Evolutionary conservation across 2,797 vertebrate species (phyloP), one percentile per base, ranked within the genome.

Genomic region (Cyprinodon diabolis): DNA sequence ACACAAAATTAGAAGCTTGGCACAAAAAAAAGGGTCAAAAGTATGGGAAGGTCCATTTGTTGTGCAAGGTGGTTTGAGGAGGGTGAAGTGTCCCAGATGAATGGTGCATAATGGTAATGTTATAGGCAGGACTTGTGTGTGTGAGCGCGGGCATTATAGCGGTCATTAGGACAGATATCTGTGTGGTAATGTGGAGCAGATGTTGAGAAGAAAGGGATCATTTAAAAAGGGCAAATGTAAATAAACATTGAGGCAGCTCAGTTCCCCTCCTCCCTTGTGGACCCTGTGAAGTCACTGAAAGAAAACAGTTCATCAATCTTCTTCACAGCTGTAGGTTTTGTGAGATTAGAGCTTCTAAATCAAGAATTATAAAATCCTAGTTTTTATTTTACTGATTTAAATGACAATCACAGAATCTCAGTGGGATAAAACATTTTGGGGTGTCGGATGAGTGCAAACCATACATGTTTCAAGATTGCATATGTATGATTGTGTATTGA

Each of bases 261-360:
- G 89, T 84, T 37, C 85, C 87, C 89, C 92, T 82, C 89, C 90
- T 85, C 85, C 88, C 88, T 79, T 71, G 70, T 82, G 87, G 91
- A 91, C 88, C 89, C 86, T 91, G 89, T 92, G 93, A 94, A 94
- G 93, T 91, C 90, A 86, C 87, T 84, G 87, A 93, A 94, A 93
- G 92, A 94, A 95, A 95, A 95, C 93, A 94, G 75, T 93, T 93
- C 89, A 95, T 95, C 93, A 94, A 94, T 95, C 94, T 95, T 94
- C 90, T 91, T 94, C 93, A 93, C 80, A 76, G 83, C 78, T 85
- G 84, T 90, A 91, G 91, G 85, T 86, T 85, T 78, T 89, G 87
- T 85, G 88, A 89, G 89, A 84, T 91, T 89, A 86, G 82, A 80
- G 75, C 56, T 45, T 30, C 55, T 74, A 89, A 54, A 51, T 47